Evolutionary conservation across 1,140 invertebrate genomes (phyloP), one percentile per base, ranked within the genome.

Genomic region (Cydia amplana): DNA sequence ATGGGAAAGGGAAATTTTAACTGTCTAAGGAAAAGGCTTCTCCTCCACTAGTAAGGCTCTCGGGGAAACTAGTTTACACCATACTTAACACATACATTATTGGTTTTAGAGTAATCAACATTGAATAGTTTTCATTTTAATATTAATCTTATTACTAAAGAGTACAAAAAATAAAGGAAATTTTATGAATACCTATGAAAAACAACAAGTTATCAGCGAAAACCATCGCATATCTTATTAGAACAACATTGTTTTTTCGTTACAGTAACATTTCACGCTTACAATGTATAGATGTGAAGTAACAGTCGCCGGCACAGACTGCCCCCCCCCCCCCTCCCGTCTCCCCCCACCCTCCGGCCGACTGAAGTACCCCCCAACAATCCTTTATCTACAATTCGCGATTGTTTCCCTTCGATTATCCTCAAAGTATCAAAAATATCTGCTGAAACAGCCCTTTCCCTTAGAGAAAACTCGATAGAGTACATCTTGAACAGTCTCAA

Each of bases 101-200:
- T 88, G 86, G 88, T 91, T 91, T 90, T 89, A 91, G 88, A 91
- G 87, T 91, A 88, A 90, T 91, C 87, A 92, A 92, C 91, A 91
- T 92, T 90, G 88, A 92, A 92, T 92, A 92, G 87, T 90, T 85
- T 77, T 80, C 75, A 80, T 86, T 87, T 92, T 91, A 91, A 93
- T 90, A 91, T 88, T 91, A 91, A 91, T 86, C 91, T 91, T 93
- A 93, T 87, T 82, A 88, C 87, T 91, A 93, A 91, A 93, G 91
- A 93, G 91, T 93, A 93, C 90, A 93, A 93, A 93, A 93, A 93
- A 93, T 93, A 93, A 93, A 93, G 90, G 90, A 93, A 93, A 91
- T 91, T 91, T 92, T 88, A 92, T 88, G 90, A 93, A 89, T 93
- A 91, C 65, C 65, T 89, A 89, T 91, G 89, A 91, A 93, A 92